Evolutionary conservation across 2,797 vertebrate genomes (phyloP).

Genomic region (Alcedo quadribrachys): DNA sequence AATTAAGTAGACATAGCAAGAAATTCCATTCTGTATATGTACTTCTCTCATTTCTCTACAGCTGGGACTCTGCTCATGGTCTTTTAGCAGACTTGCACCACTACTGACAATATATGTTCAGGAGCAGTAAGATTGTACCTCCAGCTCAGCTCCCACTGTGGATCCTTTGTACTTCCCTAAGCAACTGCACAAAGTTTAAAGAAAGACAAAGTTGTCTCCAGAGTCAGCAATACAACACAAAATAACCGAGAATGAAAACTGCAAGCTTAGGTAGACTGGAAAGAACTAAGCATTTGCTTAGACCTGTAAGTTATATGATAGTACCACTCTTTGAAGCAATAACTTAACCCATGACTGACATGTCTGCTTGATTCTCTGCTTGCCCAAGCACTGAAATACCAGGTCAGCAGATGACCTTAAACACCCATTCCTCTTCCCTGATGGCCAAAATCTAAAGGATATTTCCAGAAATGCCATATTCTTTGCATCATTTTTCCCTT

Average conservation of each 20-base stretch:
- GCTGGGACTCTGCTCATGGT: background rate
- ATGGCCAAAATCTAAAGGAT: constrained; percentile 59
- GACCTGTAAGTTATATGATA: background rate
- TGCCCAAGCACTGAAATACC: constrained; percentile 33
- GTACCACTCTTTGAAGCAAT: constrained; percentile 20
- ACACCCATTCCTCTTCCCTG: constrained; percentile 19
- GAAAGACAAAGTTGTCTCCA: background rate
- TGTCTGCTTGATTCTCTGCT: background rate
- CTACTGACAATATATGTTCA: background rate
- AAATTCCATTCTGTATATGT: background rate
- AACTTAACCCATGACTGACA: constrained; percentile 31
- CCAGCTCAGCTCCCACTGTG: background rate
- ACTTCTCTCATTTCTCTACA: background rate
- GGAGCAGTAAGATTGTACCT: background rate
- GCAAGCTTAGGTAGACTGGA: background rate
- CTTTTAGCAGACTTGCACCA: background rate
- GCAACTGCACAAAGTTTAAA: background rate
- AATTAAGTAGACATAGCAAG: background rate
- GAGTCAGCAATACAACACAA: background rate
- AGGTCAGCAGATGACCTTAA: constrained; percentile 59
- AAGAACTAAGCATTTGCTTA: background rate
- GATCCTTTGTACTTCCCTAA: background rate
- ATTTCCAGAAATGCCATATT: constrained; percentile 56
- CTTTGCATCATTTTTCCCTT: constrained; percentile 24
- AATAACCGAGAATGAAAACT: constrained; percentile 10